Evolutionary conservation across 2,888 invertebrate species (phyloP), one percentile per base, ranked within the genome.

Genomic region (Sesia apiformis): DNA sequence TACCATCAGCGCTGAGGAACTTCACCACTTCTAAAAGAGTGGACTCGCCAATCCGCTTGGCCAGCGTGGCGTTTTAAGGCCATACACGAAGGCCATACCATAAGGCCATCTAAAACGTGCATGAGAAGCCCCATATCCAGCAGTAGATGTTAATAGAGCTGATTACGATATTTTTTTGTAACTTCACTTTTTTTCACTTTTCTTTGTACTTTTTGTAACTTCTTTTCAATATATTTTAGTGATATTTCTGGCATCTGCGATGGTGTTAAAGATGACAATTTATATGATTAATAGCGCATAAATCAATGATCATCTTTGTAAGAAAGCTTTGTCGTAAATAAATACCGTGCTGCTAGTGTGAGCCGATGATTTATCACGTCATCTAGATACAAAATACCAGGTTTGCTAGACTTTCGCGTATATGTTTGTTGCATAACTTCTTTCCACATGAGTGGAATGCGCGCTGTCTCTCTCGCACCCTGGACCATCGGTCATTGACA

Each of bases 381-480:
- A 76, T 79, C 78, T 74, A 74, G 78, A 78, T 79, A 72, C 72
- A 70, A 71, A 72, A 67, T 46, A 23, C 8, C 40, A n/a, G 52
- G 40, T 52, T 52, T 54, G 61, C 63, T 63, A 60, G 63, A 76
- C 83, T 84, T 83, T 85, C 86, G 81, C 84, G 79, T 78, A 75
- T 72, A 69, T 74, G 70, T 69, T 71, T 74, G 81, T 87, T 86
- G 82, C 86, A 83, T 87, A 86, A 86, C 84, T 79, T 84, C 86
- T 86, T 86, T 85, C 85, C 85, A 84, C 84, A 73, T 69, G 85
- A 84, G 80, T 73, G 81, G 69, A 70, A 70, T 67, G 77, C 74
- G 70, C 71, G 76, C 71, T 70, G 67, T 80, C 82, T 74, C 81
- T 64, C 77, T 78, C 78, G 70, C 81, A 69, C 79, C 78, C 78